phyloP scores from a whole-genome alignment of 1,140 invertebrate species.

The Ditylenchus dipsaci region DNA sequence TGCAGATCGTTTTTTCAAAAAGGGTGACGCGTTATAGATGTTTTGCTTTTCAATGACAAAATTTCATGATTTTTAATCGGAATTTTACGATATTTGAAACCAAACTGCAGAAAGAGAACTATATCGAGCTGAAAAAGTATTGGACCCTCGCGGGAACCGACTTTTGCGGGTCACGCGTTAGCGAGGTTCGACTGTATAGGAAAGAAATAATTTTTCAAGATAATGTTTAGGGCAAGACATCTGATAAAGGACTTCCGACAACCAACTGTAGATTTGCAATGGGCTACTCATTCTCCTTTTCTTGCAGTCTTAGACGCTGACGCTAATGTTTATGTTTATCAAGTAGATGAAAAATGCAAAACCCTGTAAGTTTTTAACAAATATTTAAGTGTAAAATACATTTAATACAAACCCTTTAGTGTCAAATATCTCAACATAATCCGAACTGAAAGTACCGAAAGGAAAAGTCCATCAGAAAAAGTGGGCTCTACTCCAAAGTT shows the following conservation, averaged over 20 bases:
- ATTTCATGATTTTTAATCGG: no score
- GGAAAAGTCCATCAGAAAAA: neutral
- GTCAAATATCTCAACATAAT: slow-evolving; percentile 40
- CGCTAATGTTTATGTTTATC: slow-evolving; percentile 36
- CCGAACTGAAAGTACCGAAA: slow-evolving; percentile 9
- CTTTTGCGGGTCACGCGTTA: no score
- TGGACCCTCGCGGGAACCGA: no score
- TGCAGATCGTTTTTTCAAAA: no score
- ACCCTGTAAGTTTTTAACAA: slow-evolving; percentile 10
- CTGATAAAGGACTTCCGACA: slow-evolving; percentile 41
- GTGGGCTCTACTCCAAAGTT: neutral
- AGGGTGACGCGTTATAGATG: no score
- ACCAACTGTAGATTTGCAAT: slow-evolving; percentile 27
- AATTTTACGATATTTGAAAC: no score
- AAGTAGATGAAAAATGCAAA: slow-evolving; percentile 31
- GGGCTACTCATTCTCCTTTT: slow-evolving; percentile 33
- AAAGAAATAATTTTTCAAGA: no score
- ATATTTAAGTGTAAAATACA: neutral
- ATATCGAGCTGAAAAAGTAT: no score
- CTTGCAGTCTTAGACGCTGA: slow-evolving; percentile 38
- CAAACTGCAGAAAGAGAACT: no score
- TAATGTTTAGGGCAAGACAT: slow-evolving; percentile 23
- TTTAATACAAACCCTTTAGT: slow-evolving; percentile 1
- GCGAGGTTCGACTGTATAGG: no score
- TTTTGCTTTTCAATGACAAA: no score